phyloP scores from a whole-genome alignment of 2,797 vertebrate genomes.

The Taeniopygia guttata region DNA sequence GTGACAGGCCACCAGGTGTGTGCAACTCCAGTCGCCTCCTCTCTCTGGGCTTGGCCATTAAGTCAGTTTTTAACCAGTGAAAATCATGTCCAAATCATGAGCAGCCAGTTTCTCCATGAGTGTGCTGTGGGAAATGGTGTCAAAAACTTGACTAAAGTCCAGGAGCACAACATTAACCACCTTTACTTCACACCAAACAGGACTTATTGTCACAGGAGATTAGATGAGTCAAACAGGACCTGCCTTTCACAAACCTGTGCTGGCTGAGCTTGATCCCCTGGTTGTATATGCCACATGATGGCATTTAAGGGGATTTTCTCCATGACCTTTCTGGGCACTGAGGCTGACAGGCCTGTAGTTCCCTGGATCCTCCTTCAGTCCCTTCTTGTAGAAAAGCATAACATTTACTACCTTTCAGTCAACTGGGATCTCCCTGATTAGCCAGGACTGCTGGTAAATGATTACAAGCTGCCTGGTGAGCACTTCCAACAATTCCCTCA shows the following conservation, averaged over 20 bases:
- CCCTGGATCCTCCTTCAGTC: neutral
- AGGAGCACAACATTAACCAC: rapidly evolving
- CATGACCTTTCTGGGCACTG: neutral
- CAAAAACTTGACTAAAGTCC: neutral
- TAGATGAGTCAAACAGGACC: neutral
- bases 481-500: neutral
- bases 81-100: neutral
- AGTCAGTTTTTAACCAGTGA: neutral
- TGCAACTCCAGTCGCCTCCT: neutral
- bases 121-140: neutral
- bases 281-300: neutral
- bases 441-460: neutral
- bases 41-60: neutral
- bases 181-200: neutral
- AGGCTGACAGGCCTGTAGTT: neutral
- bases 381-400: neutral
- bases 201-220: neutral
- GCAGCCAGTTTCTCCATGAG: neutral
- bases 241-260: neutral
- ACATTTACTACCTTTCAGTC: neutral
- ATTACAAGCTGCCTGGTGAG: neutral
- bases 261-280: neutral
- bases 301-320: neutral
- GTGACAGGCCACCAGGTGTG: neutral
- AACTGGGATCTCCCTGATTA: neutral